phyloP scores from a whole-genome alignment of 2,888 invertebrate species.

The Pheosia tremula region DNA sequence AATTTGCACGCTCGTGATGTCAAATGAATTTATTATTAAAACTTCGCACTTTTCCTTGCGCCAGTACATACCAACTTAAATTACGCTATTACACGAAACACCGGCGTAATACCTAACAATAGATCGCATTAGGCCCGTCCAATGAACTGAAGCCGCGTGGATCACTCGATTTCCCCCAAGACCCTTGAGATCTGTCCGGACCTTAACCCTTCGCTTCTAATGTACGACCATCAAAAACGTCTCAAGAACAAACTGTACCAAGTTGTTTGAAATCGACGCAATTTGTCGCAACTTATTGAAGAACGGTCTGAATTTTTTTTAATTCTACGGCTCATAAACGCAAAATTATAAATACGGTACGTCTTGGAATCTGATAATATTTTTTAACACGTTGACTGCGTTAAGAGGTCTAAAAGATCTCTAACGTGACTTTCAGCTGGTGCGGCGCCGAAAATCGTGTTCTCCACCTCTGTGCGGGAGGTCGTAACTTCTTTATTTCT shows the following conservation, averaged over 20 bases:
- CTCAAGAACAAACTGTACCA: slow-evolving; percentile 2
- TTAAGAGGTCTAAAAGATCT: too few relatives aligned
- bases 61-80: slow-evolving; percentile 57
- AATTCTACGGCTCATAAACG: too few relatives aligned
- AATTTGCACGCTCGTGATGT: neutral
- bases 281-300: neutral
- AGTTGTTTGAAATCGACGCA: neutral
- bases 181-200: slow-evolving; percentile 38
- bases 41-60: slow-evolving; percentile 23
- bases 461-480: too few relatives aligned
- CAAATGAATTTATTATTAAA: neutral
- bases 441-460: too few relatives aligned
- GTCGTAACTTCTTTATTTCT: too few relatives aligned
- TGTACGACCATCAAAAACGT: slow-evolving; percentile 29
- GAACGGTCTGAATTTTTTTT: too few relatives aligned
- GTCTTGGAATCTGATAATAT: too few relatives aligned
- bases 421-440: too few relatives aligned
- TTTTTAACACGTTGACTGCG: too few relatives aligned
- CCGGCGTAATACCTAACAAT: slow-evolving; percentile 58
- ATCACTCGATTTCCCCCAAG: slow-evolving; percentile 65
- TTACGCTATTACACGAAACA: slow-evolving; percentile 58
- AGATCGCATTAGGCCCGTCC: slow-evolving; percentile 52
- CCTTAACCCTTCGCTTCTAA: slow-evolving; percentile 49
- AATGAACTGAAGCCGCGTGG: slow-evolving; percentile 45
- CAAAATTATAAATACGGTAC: too few relatives aligned